Percentiles rank a stretch among this genome's conserved stretches.
phyloP scores from a whole-genome alignment of 2,888 invertebrate genomes.

The Elysia crispata region DNA sequence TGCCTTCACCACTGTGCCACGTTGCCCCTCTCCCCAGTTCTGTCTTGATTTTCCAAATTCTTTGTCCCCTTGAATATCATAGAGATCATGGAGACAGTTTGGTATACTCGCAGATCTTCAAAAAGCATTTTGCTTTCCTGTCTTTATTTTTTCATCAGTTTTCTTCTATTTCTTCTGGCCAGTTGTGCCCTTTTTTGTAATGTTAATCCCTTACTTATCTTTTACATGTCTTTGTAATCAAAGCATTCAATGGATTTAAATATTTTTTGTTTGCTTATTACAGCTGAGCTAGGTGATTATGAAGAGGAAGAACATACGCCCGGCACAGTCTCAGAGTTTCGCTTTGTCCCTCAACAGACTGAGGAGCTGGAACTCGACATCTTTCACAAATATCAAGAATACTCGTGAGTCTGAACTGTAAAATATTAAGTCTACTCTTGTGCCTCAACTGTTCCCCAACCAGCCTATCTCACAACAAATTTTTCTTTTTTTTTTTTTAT shows the following conservation, averaged over 20 bases:
- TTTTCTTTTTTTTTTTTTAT: too few relatives aligned
- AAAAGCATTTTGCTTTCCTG: too few relatives aligned
- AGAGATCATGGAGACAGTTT: too few relatives aligned
- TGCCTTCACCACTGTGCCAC: too few relatives aligned
- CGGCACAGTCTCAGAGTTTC: constrained; percentile 98
- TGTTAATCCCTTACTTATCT: not conserved
- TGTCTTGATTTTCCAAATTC: too few relatives aligned
- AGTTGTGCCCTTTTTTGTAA: not conserved
- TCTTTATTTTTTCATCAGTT: not conserved
- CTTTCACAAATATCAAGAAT: constrained; percentile 87
- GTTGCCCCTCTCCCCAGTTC: too few relatives aligned
- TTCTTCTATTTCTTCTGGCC: not conserved
- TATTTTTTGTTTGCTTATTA: constrained; percentile 59
- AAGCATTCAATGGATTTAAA: not conserved
- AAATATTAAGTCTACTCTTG: too few relatives aligned
- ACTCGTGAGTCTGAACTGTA: constrained; percentile 49
- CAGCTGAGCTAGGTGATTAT: constrained; percentile 98
- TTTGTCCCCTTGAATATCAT: too few relatives aligned
- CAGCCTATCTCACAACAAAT: too few relatives aligned
- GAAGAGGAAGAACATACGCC: constrained; percentile 94
- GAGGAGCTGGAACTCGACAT: constrained; percentile 97
- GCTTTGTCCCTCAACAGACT: constrained; percentile 95
- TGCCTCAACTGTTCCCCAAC: too few relatives aligned
- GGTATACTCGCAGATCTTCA: too few relatives aligned
- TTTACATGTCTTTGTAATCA: too few relatives aligned